Evolutionary conservation across 1,140 invertebrate genomes (phyloP), one percentile per base, ranked within the genome.

Genomic region (Arion vulgaris): DNA sequence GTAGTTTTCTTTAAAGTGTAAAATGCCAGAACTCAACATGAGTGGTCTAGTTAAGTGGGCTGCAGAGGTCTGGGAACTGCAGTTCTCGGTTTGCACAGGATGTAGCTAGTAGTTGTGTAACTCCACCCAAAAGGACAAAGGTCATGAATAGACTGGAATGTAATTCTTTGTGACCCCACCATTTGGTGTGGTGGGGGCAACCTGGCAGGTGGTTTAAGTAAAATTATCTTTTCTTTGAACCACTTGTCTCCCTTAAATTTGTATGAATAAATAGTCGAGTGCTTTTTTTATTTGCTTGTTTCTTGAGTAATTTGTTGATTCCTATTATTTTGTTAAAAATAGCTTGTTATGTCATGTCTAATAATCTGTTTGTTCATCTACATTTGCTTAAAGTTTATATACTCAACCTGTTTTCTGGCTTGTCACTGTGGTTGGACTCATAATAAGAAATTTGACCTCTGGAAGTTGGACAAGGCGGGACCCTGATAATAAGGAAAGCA

Each of bases 91-190:
- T 57, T 15, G 9, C 5, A 19, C 53, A 57, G 53, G 19, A 57
- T 57, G 19, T 57, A 15, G 53, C 53, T 23, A n/a, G 53, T 57
- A n/a, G 53, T 57, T 57, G 53, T 74, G 72, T 13, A 9, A 74
- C 72, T 74, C 38, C 72, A 74, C 38, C 38, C 28, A 74, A 74
- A 74, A 41, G 45, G 72, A 45, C 23, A 74, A 41, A 45, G 38
- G 45, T 45, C 68, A 71, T 34, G 36, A 15, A 57, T 57, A 23
- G 68, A 11, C 68, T 71, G 68, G 68, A 32, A 71, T 71, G 57
- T 23, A n/a, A 19, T 66, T 66, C 57, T n/a, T 66, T 66, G 26
- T 66, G 23, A 4, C 26, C 4, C 26, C 32, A 66, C 32, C 5
- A 7, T 45, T 45, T 45, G 5, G 5, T 57, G 5, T 57, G 9